Evolutionary conservation across 2,113 vertebrate species (phyloP).

Genomic region (Dasypus novemcinctus): DNA sequence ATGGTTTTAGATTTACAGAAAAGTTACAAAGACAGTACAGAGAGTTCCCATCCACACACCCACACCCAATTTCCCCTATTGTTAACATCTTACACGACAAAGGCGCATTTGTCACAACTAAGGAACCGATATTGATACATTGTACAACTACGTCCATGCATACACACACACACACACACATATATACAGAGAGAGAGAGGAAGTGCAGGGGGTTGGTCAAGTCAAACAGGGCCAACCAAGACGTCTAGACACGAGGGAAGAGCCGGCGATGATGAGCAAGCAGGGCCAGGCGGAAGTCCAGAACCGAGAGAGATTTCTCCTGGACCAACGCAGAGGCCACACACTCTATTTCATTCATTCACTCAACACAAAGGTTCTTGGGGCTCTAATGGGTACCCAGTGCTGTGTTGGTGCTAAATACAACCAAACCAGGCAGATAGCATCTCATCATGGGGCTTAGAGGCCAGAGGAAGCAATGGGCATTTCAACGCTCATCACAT

Average conservation of each 20-base stretch:
- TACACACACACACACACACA: rapidly evolving
- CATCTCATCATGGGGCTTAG: rapidly evolving
- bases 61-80: not conserved
- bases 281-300: not conserved
- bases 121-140: not conserved
- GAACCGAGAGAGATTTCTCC: not conserved
- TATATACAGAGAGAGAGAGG: not conserved
- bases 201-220: not conserved
- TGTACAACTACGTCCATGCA: not conserved
- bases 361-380: not conserved
- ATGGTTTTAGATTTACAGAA: not conserved
- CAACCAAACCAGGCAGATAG: not conserved
- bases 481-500: rapidly evolving
- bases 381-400: no score
- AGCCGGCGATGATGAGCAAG: not conserved
- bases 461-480: not conserved
- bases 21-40: not conserved
- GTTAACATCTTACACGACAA: not conserved
- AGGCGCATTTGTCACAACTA: not conserved
- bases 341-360: not conserved
- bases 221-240: not conserved
- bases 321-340: no score
- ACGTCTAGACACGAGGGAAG: not conserved
- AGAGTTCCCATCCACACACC: not conserved
- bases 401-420: not conserved